Evolutionary conservation across 2,113 vertebrate species (phyloP).

Genomic region (Riparia riparia): DNA sequence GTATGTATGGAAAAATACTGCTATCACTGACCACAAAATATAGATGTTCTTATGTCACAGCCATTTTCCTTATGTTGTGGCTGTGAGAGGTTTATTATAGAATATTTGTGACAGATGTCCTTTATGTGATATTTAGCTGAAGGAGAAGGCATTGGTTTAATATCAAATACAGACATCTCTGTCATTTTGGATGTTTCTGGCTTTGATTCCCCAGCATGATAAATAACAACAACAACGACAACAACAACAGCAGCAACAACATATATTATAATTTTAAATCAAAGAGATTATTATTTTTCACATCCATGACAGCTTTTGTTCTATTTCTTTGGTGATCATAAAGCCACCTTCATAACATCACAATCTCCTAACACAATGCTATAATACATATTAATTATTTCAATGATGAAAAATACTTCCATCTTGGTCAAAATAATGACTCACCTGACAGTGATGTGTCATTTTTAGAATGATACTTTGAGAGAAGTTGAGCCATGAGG

Average conservation of each 20-base stretch:
- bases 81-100: not conserved
- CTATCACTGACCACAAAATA: not conserved
- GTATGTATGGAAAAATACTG: not conserved
- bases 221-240: not conserved
- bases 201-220: not conserved
- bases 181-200: not conserved
- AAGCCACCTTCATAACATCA: not conserved
- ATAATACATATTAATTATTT: not conserved
- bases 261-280: not conserved
- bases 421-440: not conserved
- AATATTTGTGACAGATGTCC: not conserved
- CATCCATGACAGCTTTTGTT: not conserved
- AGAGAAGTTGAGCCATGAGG: not conserved
- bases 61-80: not conserved
- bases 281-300: not conserved
- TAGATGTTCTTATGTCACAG: not conserved
- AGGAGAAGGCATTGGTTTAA: not conserved
- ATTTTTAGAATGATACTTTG: not conserved
- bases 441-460: not conserved
- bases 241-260: not conserved
- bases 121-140: not conserved
- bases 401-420: not conserved
- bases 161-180: not conserved
- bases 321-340: not conserved
- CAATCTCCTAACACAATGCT: not conserved